Conservation (phyloP, 2,797 vertebrate genomes). For the Oreochromis grahami region DNA sequence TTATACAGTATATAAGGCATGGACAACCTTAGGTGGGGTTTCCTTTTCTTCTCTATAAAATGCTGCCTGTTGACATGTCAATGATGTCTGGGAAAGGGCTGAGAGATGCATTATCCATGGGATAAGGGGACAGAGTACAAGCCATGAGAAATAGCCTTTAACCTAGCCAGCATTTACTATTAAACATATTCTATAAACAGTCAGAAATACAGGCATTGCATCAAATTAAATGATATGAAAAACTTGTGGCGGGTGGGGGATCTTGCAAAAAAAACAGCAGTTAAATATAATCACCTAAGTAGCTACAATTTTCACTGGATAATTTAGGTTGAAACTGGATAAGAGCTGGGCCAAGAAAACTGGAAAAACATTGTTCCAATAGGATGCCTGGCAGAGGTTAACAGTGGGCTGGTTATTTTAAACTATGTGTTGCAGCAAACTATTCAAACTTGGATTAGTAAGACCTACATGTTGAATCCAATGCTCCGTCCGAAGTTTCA, state of each 20-base stretch:
- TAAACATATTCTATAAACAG: background rate
- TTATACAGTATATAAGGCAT: constrained; percentile 35
- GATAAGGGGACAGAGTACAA: background rate
- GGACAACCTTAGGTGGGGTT: constrained; percentile 58
- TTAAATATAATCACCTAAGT: background rate
- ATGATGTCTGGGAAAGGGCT: constrained; percentile 24
- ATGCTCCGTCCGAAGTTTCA: background rate
- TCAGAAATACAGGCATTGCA: background rate
- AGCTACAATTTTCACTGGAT: background rate
- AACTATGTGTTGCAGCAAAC: background rate
- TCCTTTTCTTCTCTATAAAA: constrained; percentile 50
- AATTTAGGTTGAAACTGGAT: background rate
- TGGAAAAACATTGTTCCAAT: background rate
- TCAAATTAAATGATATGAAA: background rate
- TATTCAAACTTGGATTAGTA: background rate
- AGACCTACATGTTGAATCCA: background rate
- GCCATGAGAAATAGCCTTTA: background rate
- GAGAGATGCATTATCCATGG: background rate
- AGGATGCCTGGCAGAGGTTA: background rate
- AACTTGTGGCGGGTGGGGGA: background rate
- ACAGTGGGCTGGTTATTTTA: background rate
- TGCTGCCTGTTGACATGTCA: constrained; percentile 20
- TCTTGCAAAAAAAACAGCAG: background rate
- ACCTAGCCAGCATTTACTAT: background rate
- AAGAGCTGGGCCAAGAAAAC: background rate